A percentile compares a stretch with the other conserved stretches of the same genome.
phyloP scores from a whole-genome alignment of 2,113 vertebrate genomes.

The Sinocyclocheilus anshuiensis region DNA sequence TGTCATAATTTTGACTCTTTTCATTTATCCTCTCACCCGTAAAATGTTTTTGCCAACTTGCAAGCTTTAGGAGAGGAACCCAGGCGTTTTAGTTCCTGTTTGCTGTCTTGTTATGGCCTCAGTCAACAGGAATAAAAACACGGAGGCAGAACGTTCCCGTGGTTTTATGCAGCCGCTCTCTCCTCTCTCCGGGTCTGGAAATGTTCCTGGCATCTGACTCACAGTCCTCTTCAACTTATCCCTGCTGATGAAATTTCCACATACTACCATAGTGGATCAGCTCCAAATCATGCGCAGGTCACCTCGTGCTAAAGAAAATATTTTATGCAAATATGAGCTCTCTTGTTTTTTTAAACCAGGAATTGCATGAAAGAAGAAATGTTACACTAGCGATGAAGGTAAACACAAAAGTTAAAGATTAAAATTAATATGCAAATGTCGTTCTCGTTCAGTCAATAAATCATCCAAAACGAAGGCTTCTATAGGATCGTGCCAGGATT shows the following conservation, averaged over 20 bases:
- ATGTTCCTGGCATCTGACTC: constrained; percentile 68
- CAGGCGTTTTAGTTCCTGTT: constrained; percentile 11
- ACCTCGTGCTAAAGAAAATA: neutral
- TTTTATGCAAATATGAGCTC: constrained; percentile 42
- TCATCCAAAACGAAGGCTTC: constrained; percentile 27
- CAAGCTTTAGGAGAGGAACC: neutral
- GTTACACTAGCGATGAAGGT: constrained; percentile 63
- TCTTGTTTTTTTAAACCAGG: neutral
- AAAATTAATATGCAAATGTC: constrained; percentile 75
- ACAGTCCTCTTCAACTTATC: constrained; percentile 50
- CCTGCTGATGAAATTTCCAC: constrained; percentile 55
- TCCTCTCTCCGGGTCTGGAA: constrained; percentile 59
- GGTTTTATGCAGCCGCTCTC: constrained; percentile 51
- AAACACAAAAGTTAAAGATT: constrained; percentile 75
- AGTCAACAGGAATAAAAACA: constrained; percentile 56
- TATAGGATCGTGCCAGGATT: neutral
- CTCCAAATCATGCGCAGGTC: constrained; percentile 10
- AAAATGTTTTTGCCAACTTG: neutral
- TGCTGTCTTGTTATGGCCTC: constrained; percentile 37
- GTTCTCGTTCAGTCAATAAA: constrained; percentile 52
- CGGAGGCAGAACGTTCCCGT: constrained; percentile 61
- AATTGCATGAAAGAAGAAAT: neutral
- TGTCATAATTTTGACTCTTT: no score
- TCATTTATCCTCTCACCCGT: neutral
- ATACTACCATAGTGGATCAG: constrained; percentile 1